Evolutionary conservation across 2,888 invertebrate genomes (phyloP), one percentile per base, ranked within the genome.

Genomic region (Pterostichus niger): DNA sequence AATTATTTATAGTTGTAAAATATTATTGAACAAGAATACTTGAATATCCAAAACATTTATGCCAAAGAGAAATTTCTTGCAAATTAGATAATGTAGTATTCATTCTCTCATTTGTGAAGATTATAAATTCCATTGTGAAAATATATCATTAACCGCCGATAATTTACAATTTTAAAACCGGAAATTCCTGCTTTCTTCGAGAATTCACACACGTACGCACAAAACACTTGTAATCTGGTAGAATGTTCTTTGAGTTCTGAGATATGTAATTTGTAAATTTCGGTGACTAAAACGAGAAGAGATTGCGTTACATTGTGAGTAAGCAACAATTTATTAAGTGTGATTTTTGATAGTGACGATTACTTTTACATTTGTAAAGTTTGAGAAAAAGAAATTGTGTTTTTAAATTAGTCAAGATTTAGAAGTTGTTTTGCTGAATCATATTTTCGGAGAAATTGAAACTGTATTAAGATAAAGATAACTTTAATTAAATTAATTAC

Each of bases 111-210:
- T 40, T 40, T 40, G 40, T 40, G 40, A 40, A 40, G 40, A 40
- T 64, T 35, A 64, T 24, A 24, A 9, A 56, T n/a, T n/a, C n/a
- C 56, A n/a, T 6, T 64, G 64, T 35, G 64, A 33, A 64, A 64
- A 64, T 64, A 35, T 64, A 13, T 64, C 35, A 64, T 64, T 64
- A 64, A 6, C 6, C n/a, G 33, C 13, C 64, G 64, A 64, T 64
- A 64, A 64, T 64, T 64, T 64, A 64, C 33, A 35, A 35, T 35
- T 49, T 40, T 64, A n/a, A 64, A 64, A 59, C 59, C 33, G 33
- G 64, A 35, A 64, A 64, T 33, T 35, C 33, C n/a, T 64, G 13
- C 64, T 64, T 64, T 64, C 64, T n/a, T 64, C n/a, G 33, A 13
- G 35, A 64, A 64, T 59, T 31, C 59, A 31, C 64, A 64, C 64